Evolutionary conservation across 2,888 invertebrate genomes (phyloP).

Genomic region (Mesorhabditis spiculigera): DNA sequence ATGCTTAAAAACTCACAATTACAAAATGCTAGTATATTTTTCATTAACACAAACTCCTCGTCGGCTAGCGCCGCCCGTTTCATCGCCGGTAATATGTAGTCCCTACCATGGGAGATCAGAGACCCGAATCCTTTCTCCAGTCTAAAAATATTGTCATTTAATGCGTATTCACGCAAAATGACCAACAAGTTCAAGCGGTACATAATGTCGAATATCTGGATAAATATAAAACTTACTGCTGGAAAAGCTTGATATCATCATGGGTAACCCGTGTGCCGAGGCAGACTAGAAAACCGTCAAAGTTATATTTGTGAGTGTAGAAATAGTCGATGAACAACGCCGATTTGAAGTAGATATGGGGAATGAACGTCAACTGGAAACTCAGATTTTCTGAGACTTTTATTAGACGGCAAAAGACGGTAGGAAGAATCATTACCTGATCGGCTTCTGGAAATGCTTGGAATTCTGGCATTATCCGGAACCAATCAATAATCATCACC

Average conservation of each 20-base stretch:
- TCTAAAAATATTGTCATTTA: neutral
- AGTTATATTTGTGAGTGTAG: constrained; percentile 5
- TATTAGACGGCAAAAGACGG: neutral
- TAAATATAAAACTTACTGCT: neutral
- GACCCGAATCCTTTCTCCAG: constrained; percentile 1
- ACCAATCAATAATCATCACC: neutral
- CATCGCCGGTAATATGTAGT: neutral
- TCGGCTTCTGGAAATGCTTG: neutral
- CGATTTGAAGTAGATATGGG: neutral
- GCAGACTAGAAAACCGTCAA: neutral
- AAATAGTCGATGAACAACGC: neutral
- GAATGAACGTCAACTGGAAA: neutral
- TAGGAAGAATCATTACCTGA: neutral
- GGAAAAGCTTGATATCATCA: neutral
- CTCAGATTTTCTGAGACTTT: neutral
- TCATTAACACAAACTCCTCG: constrained; percentile 2
- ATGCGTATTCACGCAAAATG: neutral
- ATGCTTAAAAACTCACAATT: too few relatives aligned
- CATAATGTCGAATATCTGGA: too few relatives aligned
- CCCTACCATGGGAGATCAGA: neutral
- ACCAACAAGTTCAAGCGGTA: neutral
- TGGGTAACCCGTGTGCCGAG: constrained; percentile 3
- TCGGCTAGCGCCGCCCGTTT: neutral
- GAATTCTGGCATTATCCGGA: constrained; percentile 1
- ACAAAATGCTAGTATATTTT: neutral